Base-by-base conservation (phyloP, 2,113 vertebrate genomes). In the Oreochromis spilurus region DNA sequence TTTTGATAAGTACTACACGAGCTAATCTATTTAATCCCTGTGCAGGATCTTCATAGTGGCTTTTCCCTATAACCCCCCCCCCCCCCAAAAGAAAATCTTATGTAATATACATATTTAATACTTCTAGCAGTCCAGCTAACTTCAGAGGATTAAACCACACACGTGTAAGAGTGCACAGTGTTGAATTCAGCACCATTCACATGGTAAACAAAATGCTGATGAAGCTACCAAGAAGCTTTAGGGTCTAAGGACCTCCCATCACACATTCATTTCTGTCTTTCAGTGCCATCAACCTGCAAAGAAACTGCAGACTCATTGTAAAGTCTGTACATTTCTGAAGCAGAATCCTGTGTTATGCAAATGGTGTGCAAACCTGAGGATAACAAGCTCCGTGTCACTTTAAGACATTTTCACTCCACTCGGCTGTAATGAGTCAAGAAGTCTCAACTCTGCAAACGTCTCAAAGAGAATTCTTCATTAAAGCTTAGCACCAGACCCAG, bases 391-490 rank as follows among this genome's bases (percentile, higher is more conserved):
- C 6, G 1, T 81, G 60, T 77, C 52, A 77, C 81, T 87, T 54
- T 52, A 57, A 90, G 36, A 77, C 72, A 67, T 24, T 53, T 48
- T 84, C 17, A 83, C 77, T 85, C 45, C n/a, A 89, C 82, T 84
- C 55, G 36, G 50, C 53, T 79, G 26, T 65, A 85, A 54, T 67
- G 77, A 87, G 75, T 65, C 14, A 14, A 79, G 78, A 82, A 60
- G 79, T 14, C n/a, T 87, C 38, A 48, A 7, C 67, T 53, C 34
- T 17, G 57, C 77, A 53, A 12, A 53, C 13, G 7, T 62, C 83
- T 90, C 78, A 89, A 83, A 90, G 70, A 89, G 77, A 93, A 87
- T 87, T 79, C 10, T 81, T 89, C 82, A 87, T 92, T 85, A 85
- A 21, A 19, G 52, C 81, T 86, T 72, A 54, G 79, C 65, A 77